Base-by-base conservation (phyloP, 2,888 invertebrate genomes). In the Pheosia gnoma region DNA sequence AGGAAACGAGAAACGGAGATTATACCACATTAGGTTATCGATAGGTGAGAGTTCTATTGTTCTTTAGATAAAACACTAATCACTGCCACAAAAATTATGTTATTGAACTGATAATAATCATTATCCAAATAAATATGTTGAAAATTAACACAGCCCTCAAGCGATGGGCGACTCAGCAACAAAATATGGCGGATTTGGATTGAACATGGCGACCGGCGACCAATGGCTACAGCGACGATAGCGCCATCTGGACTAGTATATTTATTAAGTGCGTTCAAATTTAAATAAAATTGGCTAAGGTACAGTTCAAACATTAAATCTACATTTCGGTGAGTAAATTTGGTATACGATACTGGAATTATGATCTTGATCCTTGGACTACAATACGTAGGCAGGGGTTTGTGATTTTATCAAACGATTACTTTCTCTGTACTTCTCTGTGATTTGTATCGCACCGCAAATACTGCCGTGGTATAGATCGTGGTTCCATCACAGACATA, bases 131-230 rank as follows among this genome's bases (percentile, higher is more conserved):
- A 83, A 80, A 84, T 87, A 85, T 70, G 77, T 75, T 81, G 81
- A 84, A 88, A 89, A 87, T 85, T 83, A 55, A 86, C 90, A 83
- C 87, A 84, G 87, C 87, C 86, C 89, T 83, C 82, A 76, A 89
- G 83, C 85, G 85, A 88, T 83, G 90, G 89, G 87, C 90, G 89
- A 92, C 90, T 90, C 90, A 77, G 25, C 87, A 87, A 86, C 82
- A 90, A 90, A 92, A 92, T 88, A 93, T 93, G 92, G 93, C 91
- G 91, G 91, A 91, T 87, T 82, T 80, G 73, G 78, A 69, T 79
- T 67, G 54, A 90, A 91, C 82, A 91, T 92, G 92, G 92, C 91
- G 85, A 80, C 81, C 91, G 85, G 80, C 81, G 66, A 47, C 47
- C 47, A 47, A 91, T 92, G 92, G 92, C 91, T 39, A 55, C 55